Evolutionary conservation across 92 coral and sea anemone genomes (phyloP).

Genomic region (Zoanthus gigantus): DNA sequence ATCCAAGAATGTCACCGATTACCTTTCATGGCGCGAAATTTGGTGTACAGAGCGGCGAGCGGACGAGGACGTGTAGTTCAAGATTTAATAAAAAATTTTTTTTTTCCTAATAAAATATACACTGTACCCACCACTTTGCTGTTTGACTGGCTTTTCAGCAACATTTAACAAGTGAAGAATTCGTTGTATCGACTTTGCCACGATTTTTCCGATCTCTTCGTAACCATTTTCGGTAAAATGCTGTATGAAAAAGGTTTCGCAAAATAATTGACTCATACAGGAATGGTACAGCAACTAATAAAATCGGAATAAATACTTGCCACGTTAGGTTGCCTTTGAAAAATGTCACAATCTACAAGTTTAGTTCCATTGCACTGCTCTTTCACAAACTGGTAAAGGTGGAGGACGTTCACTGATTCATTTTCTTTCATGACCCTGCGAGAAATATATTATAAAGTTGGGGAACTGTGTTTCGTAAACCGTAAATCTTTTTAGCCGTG

Average conservation of each 20-base stretch:
- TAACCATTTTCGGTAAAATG: constrained; percentile 27
- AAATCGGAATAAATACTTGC: constrained; percentile 20
- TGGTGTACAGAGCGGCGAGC: no score
- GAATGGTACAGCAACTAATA: neutral
- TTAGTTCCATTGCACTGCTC: constrained; percentile 64
- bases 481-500: no score
- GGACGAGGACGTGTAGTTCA: no score
- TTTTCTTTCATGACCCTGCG: constrained; percentile 52
- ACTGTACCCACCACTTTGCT: neutral
- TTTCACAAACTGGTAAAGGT: constrained; percentile 71
- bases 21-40: no score
- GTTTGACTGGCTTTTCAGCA: neutral
- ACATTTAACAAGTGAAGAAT: constrained; percentile 10
- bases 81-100: no score
- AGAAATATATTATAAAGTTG: neutral
- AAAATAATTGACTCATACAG: neutral
- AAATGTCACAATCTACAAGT: constrained; percentile 59
- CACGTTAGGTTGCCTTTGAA: constrained; percentile 78
- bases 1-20: no score
- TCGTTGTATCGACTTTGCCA: constrained; percentile 30
- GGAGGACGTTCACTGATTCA: constrained; percentile 42
- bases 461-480: no score
- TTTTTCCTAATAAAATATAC: no score
- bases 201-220: constrained; percentile 13
- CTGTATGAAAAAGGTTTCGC: neutral